Percentiles rank a stretch among this genome's conserved stretches.
Conservation (phyloP, 2,888 invertebrate species). For the Brassicogethes aeneus region DNA sequence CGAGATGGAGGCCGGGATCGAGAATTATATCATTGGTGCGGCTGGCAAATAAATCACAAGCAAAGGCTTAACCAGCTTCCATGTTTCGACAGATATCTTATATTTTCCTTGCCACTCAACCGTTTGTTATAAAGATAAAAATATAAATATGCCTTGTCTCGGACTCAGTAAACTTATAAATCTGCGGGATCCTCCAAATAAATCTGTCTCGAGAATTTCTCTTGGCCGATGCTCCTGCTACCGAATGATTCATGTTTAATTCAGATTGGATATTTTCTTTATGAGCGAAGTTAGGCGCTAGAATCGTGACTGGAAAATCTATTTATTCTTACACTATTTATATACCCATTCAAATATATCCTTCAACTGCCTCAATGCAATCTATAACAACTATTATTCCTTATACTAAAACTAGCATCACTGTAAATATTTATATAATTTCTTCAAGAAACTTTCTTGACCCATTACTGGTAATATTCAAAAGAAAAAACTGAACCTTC, state of each 20-base stretch:
- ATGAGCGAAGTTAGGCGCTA: constrained; percentile 24
- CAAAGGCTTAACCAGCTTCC: constrained; percentile 27
- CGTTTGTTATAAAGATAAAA: constrained; percentile 36
- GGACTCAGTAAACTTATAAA: constrained; percentile 37
- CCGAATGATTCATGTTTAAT: constrained; percentile 37
- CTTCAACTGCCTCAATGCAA: too few relatives aligned
- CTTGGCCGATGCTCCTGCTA: constrained; percentile 20
- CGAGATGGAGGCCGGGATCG: constrained; percentile 8
- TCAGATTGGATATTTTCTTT: constrained; percentile 34
- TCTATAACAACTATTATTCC: too few relatives aligned
- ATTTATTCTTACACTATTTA: too few relatives aligned
- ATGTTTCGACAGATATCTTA: constrained; percentile 35
- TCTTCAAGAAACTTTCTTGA: too few relatives aligned
- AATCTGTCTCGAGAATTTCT: constrained; percentile 30
- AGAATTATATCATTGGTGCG: constrained; percentile 17
- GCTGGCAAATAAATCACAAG: constrained; percentile 30
- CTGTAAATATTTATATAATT: too few relatives aligned
- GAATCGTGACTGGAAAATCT: constrained; percentile 27
- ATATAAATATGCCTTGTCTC: constrained; percentile 37
- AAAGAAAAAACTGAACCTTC: too few relatives aligned
- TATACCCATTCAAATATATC: too few relatives aligned
- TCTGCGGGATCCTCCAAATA: constrained; percentile 31
- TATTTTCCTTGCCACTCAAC: constrained; percentile 32
- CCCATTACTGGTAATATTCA: too few relatives aligned
- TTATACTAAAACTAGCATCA: too few relatives aligned